These are phyloP conservation scores for Conistra vaccinii DNA, from an alignment of 2,888 invertebrate genomes.

Conservation along the genomic window DNA sequence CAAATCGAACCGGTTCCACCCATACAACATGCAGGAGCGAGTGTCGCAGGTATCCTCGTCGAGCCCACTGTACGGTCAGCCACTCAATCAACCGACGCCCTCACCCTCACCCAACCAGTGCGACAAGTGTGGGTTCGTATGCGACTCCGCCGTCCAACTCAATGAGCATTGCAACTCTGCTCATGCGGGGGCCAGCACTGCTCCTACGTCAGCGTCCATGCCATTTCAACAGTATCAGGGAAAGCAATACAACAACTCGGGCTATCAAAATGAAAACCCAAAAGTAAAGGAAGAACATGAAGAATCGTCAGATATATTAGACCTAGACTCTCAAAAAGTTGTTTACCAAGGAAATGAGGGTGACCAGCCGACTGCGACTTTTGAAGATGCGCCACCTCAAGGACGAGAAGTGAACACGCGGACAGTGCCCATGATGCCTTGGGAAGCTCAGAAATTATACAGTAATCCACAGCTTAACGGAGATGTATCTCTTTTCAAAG, in stretches of 20 bases:
- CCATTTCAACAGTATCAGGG: conserved; percentile 90
- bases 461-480: conserved; percentile 87
- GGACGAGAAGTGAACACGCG: conserved; percentile 86
- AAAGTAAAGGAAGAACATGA: conserved; percentile 92
- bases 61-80: conserved; percentile 91
- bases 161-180: conserved; percentile 94
- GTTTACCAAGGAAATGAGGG: conserved; percentile 93
- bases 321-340: conserved; percentile 97
- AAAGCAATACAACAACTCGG: conserved; percentile 86
- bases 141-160: conserved; percentile 93
- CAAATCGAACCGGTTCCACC: conserved; percentile 87
- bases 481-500: conserved; percentile 87
- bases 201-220: conserved; percentile 83
- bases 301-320: conserved; percentile 95
- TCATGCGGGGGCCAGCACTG: conserved; percentile 89
- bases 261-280: conserved; percentile 86
- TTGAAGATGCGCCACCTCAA: conserved; percentile 83
- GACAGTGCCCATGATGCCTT: conserved; percentile 91
- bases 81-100: conserved; percentile 92
- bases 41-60: conserved; percentile 89
- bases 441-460: conserved; percentile 88
- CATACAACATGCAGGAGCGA: conserved; percentile 89
- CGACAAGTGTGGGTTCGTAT: conserved; percentile 96
- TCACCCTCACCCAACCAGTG: conserved; percentile 94
- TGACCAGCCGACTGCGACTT: conserved; percentile 81